phyloP scores from a whole-genome alignment of 2,797 vertebrate genomes.

The Synaphobranchus kaupii region DNA sequence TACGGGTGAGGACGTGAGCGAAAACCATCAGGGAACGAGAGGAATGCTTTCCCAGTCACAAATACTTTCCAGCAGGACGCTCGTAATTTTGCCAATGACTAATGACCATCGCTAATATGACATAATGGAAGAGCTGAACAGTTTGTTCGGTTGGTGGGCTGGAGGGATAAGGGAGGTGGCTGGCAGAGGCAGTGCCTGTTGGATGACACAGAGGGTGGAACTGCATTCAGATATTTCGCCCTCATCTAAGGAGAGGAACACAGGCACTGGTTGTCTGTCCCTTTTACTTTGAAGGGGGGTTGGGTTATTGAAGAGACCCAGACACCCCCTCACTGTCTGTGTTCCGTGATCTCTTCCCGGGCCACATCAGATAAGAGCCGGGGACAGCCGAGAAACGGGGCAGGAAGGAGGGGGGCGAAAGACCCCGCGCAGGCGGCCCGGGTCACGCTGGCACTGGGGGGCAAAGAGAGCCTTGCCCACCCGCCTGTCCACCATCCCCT shows the following conservation, averaged over 20 bases:
- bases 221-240: background rate
- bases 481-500: background rate
- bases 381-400: background rate
- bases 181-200: background rate
- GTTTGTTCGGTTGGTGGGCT: background rate
- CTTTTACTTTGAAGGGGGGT: background rate
- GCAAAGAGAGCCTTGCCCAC: slow-evolving; percentile 21
- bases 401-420: background rate
- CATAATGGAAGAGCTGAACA: background rate
- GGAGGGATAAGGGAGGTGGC: background rate
- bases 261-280: background rate
- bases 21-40: background rate
- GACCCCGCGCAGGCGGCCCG: background rate
- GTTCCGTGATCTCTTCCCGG: background rate
- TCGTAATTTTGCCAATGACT: background rate
- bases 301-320: background rate
- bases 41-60: background rate
- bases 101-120: background rate
- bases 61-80: background rate
- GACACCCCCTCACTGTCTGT: background rate
- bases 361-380: slow-evolving; percentile 6
- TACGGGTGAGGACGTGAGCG: background rate
- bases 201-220: background rate
- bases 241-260: background rate
- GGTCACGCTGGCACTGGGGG: background rate